phyloP scores from a whole-genome alignment of 2,113 vertebrate species.

The Callorhinus ursinus region DNA sequence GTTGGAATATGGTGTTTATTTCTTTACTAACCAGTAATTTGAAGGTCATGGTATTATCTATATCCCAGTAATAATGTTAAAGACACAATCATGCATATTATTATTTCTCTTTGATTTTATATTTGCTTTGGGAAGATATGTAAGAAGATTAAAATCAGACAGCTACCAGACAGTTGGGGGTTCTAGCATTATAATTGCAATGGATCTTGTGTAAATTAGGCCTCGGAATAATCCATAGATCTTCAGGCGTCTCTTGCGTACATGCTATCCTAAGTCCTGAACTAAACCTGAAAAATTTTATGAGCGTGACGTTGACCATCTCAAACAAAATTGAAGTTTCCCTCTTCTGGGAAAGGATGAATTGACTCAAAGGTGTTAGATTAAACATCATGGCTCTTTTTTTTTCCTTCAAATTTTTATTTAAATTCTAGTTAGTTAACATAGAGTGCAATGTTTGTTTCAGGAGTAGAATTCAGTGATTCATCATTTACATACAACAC shows the following conservation, averaged over 20 bases:
- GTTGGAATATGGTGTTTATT: not conserved
- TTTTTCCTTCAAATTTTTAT: no score
- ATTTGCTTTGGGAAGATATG: not conserved
- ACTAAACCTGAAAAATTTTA: not conserved
- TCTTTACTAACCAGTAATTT: not conserved
- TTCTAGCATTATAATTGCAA: not conserved
- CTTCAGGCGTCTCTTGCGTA: not conserved
- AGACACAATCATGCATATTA: not conserved
- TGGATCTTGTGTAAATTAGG: not conserved
- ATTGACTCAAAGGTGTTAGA: not conserved
- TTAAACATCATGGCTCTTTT: not conserved
- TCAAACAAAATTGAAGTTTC: constrained; percentile 2
- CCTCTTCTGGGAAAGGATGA: not conserved
- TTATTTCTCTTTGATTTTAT: not conserved
- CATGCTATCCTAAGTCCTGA: not conserved
- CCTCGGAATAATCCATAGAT: not conserved
- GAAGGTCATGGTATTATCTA: not conserved
- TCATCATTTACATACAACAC: no score
- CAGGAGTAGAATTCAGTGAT: no score
- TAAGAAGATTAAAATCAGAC: not conserved
- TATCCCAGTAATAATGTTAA: not conserved
- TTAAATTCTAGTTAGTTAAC: no score
- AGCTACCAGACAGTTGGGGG: not conserved
- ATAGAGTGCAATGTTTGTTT: no score
- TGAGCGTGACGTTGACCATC: not conserved